Evolutionary conservation across 1,140 invertebrate genomes (phyloP), one percentile per base, ranked within the genome.

Genomic region (Drosophila persimilis): DNA sequence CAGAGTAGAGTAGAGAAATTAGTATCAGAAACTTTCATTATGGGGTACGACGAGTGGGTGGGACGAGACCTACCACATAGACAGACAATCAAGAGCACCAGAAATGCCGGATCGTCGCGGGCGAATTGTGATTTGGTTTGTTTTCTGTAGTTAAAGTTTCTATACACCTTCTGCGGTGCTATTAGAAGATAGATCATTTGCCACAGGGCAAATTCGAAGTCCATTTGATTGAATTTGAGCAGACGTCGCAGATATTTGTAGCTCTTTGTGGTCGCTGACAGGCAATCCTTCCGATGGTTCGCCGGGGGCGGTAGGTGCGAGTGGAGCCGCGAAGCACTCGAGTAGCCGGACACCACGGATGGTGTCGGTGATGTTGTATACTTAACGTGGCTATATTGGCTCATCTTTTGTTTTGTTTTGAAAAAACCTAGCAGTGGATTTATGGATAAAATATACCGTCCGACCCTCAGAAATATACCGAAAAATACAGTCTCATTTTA

Each of bases 121-220:
- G 98, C 98, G 95, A 99, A 99, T 92, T 99, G 98, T 78, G 97
- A 97, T 93, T 99, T 99, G 64, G 98, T 98, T 93, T 99, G 96
- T 95, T 99, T 99, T 92, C 99, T 95, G 92, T 99, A 99, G 81
- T 98, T 96, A 92, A 99, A 99, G 93, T 99, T 99, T 92, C 97
- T 95, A 90, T 99, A 99, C 3, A 99, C 98, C 95, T 99, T 99
- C 91, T 99, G 97, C 24, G 99, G 99, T 0, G 97, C 94, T 58
- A 96, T 94, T 92, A 99, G 98, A 53, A 99, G 93, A 92, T 99
- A 99, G 0, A 99, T 92, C 97, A 99, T 99, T 94, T 99, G 99
- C 98, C 98, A 99, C 9, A 97, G 93, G 2, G 98, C 99, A 94
- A 98, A 99, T 91, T 99, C 98, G 93, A 99, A 99, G 92, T 99